Conservation (phyloP, 2,113 vertebrate species). For the Lutjanus erythropterus region DNA sequence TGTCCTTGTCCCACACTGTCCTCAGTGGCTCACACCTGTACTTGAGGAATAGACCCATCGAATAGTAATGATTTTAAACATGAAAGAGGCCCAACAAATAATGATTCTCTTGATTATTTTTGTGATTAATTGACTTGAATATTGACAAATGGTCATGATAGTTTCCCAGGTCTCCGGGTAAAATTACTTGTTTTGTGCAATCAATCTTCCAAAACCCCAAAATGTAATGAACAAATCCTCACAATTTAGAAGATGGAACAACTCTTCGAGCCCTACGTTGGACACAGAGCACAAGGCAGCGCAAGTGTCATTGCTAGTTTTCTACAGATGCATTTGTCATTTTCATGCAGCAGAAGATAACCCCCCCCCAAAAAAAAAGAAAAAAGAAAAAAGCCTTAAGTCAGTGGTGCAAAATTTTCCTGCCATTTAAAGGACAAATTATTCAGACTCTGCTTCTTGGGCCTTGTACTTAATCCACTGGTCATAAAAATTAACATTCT, state of each 20-base stretch:
- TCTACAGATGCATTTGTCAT: too few species aligned
- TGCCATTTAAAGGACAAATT: too few species aligned
- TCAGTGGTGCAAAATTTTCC: too few species aligned
- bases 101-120: not conserved
- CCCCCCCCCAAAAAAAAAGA: too few species aligned
- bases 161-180: not conserved
- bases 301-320: too few species aligned
- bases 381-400: too few species aligned
- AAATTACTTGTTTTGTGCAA: not conserved
- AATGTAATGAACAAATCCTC: not conserved
- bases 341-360: too few species aligned
- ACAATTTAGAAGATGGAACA: not conserved
- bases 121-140: not conserved
- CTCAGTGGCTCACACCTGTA: constrained; percentile 5
- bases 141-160: not conserved
- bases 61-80: not conserved
- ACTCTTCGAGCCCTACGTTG: too few species aligned
- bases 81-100: not conserved
- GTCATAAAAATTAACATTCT: too few species aligned
- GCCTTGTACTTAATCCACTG: too few species aligned
- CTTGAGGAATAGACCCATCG: not conserved
- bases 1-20: constrained; percentile 25
- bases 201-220: not conserved
- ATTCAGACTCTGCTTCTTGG: too few species aligned
- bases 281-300: too few species aligned